Evolutionary conservation across 2,797 vertebrate species (phyloP).

Genomic region (Hydrocynus forskahlii): DNA sequence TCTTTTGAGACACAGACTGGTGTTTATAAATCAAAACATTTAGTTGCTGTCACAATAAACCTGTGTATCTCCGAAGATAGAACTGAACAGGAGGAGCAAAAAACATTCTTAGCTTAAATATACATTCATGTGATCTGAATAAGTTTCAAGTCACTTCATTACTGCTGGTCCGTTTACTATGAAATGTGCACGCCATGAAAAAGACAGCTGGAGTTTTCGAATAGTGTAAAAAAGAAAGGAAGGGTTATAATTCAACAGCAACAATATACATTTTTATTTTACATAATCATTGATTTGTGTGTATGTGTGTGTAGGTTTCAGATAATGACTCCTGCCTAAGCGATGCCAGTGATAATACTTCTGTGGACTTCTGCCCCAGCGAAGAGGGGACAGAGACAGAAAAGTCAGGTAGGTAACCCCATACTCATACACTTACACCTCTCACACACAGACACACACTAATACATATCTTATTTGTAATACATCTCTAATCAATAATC

Average conservation of each 20-base stretch:
- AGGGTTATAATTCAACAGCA: too few species aligned
- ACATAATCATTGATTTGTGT: not conserved
- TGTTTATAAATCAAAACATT: not conserved
- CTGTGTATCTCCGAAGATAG: not conserved
- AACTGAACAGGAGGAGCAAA: not conserved
- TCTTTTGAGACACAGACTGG: not conserved
- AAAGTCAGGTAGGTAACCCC: slow-evolving; percentile 65
- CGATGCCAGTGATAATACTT: slow-evolving; percentile 93
- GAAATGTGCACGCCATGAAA: not conserved
- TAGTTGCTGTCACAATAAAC: not conserved
- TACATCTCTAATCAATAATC: not conserved
- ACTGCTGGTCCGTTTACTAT: not conserved
- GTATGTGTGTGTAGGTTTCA: slow-evolving; percentile 78
- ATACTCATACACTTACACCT: not conserved
- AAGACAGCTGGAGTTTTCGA: not conserved
- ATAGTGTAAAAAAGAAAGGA: not conserved
- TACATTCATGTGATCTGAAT: too few species aligned
- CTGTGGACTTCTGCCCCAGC: slow-evolving; percentile 91
- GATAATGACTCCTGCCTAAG: slow-evolving; percentile 97
- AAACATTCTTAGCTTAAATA: not conserved
- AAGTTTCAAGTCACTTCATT: too few species aligned
- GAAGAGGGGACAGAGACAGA: slow-evolving; percentile 81
- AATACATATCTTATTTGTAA: not conserved
- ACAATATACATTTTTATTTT: not conserved
- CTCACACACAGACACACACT: slow-evolving; percentile 9